Conservation (phyloP, 2,888 invertebrate species). For the Leptura quadrifasciata region DNA sequence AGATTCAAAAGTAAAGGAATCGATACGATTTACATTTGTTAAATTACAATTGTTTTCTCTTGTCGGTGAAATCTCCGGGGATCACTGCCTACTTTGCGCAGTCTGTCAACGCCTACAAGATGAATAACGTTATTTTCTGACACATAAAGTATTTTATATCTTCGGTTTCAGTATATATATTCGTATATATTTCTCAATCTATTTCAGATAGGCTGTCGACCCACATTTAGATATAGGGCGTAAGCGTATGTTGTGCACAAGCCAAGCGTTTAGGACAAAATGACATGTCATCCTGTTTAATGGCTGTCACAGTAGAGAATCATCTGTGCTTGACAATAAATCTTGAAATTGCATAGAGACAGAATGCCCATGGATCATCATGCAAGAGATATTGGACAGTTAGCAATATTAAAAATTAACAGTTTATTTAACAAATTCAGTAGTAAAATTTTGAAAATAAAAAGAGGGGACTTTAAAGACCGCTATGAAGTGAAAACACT, state of each 20-base stretch:
- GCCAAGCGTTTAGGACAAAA: neutral
- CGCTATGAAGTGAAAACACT: too few relatives aligned
- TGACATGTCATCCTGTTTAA: neutral
- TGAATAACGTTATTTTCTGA: neutral
- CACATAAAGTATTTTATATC: constrained; percentile 1
- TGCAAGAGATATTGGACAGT: too few relatives aligned
- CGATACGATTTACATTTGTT: constrained; percentile 1
- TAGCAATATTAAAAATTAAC: too few relatives aligned
- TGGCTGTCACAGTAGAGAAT: neutral
- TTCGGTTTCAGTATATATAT: neutral
- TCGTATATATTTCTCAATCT: neutral
- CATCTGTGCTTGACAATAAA: too few relatives aligned
- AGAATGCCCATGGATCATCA: too few relatives aligned
- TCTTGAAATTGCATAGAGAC: too few relatives aligned
- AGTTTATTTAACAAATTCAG: too few relatives aligned
- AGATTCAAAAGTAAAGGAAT: neutral
- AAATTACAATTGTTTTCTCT: neutral
- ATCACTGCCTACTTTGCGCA: neutral
- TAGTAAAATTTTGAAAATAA: too few relatives aligned
- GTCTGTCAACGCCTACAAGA: neutral
- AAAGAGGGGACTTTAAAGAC: too few relatives aligned
- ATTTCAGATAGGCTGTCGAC: constrained; percentile 4
- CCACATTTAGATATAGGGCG: neutral
- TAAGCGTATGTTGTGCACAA: neutral
- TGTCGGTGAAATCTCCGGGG: neutral